These are phyloP conservation scores for Palloptera scutellata DNA, from an alignment of 2,888 invertebrate species.

Conservation along the genomic window DNA sequence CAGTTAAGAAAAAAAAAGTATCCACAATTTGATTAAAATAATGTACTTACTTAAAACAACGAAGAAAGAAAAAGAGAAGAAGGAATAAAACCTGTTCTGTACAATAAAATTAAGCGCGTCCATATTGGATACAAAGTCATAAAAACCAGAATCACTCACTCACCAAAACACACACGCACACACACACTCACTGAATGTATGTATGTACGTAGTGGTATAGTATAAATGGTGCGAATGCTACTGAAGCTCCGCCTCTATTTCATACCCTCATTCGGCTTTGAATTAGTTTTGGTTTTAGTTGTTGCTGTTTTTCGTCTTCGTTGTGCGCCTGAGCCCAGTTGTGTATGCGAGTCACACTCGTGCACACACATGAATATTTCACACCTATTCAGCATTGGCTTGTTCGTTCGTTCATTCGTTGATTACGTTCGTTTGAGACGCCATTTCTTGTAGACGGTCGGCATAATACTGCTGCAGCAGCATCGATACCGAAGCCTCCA, in stretches of 20 bases:
- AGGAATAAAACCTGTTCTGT: constrained; percentile 22
- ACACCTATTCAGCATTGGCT: too few species aligned
- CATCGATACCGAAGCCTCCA: neutral
- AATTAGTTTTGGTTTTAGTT: neutral
- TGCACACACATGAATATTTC: constrained; percentile 5
- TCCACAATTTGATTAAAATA: constrained; percentile 1
- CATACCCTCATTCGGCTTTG: constrained; percentile 26
- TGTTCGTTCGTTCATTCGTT: too few species aligned
- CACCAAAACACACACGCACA: constrained; percentile 13
- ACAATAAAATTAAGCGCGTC: constrained; percentile 30
- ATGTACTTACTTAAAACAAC: neutral
- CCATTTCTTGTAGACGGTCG: constrained; percentile 27
- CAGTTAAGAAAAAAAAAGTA: too few species aligned
- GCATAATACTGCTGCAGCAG: neutral
- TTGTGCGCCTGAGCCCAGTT: constrained; percentile 29
- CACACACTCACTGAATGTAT: constrained; percentile 21
- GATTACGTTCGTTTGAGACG: constrained; percentile 23
- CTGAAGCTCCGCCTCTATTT: constrained; percentile 48
- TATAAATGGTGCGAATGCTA: constrained; percentile 42
- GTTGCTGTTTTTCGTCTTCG: neutral
- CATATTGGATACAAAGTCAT: constrained; percentile 35
- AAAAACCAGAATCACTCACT: constrained; percentile 13
- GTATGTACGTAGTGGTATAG: neutral
- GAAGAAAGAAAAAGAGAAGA: constrained; percentile 9
- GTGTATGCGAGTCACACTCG: constrained; percentile 12